Evolutionary conservation across 2,113 vertebrate genomes (phyloP), one percentile per base, ranked within the genome.

Genomic region (Rhombomys opimus): DNA sequence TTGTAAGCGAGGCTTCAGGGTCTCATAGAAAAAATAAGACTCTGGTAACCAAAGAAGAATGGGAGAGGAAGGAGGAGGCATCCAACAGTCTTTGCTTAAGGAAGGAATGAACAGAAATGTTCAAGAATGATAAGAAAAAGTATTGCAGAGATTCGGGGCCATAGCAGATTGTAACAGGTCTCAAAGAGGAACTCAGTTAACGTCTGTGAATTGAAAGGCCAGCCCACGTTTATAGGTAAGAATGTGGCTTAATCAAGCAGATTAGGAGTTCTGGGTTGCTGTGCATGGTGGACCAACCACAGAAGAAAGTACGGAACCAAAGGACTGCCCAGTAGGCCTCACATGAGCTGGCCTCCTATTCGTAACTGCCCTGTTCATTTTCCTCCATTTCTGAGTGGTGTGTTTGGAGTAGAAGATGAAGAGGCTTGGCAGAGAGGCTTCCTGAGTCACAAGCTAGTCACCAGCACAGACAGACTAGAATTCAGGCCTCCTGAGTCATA

Each of bases 201-300:
- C 20, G 13, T 91, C 7, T 84, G 92, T 82, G n/a, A 35, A 77
- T 84, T 61, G 57, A 80, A 92, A 91, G 81, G 2, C 65, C n/a
- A 93, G 65, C 68, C 6, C 22, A 72, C 27, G 30, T 27, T 87
- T 92, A 61, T 88, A 46, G 6, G 32, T 80, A 54, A 54, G 23
- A 68, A 20, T 85, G 10, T 50, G 41, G 84, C 67, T 90, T 88
- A n/a, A 91, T 22, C 30, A 87, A 78, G 35, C 20, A 75, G 17
- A 2, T 92, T n/a, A 82, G 82, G 38, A 95, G 89, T 90, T 95
- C 38, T 92, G 65, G 41, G 41, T 41, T 95, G 68, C 68, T 17
- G 10, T 57, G 17, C 72, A 22, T 32, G 7, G 0, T 61, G n/a
- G 46, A 46, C 46, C 46, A 46, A 46, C 46, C 46, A 46, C 46